Conservation (phyloP, 2,888 invertebrate genomes). For the Beris chalybata region DNA sequence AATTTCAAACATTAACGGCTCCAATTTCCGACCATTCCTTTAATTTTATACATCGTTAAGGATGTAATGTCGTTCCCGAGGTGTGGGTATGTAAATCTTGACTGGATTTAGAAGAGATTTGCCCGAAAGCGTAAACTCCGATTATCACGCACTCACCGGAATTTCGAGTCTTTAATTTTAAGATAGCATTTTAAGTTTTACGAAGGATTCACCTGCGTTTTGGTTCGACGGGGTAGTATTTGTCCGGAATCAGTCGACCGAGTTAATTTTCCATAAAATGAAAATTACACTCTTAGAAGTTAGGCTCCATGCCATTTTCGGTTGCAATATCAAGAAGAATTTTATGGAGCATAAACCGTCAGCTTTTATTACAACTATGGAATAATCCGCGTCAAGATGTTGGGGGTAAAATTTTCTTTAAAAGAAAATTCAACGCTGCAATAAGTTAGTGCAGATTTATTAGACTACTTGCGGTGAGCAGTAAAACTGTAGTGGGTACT, state of each 20-base stretch:
- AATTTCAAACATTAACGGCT: no score
- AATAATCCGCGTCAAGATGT: conserved; percentile 13
- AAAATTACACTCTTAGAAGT: conserved; percentile 6
- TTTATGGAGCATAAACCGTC: conserved; percentile 26
- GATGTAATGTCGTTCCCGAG: no score
- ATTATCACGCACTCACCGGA: conserved; percentile 19
- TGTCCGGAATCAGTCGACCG: conserved; percentile 11
- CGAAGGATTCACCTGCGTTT: neutral
- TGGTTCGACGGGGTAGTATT: neutral
- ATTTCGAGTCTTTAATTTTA: conserved; percentile 8
- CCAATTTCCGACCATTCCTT: no score
- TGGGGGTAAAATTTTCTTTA: conserved; percentile 17
- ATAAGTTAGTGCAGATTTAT: conserved; percentile 12
- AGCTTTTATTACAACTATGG: conserved; percentile 27
- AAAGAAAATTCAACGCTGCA: conserved; percentile 2
- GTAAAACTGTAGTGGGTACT: conserved; percentile 10
- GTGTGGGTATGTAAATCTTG: no score
- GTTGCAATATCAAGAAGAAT: conserved; percentile 21
- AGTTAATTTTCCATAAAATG: conserved; percentile 25
- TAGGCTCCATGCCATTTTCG: conserved; percentile 21
- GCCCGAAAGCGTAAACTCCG: conserved; percentile 2
- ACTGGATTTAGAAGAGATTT: no score
- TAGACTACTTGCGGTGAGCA: conserved; percentile 16
- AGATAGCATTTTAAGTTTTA: conserved; percentile 1
- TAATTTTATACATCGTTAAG: no score